These are phyloP conservation scores for Corythaeola cristata DNA, from an alignment of 2,113 vertebrate species.

Conservation along the genomic window DNA sequence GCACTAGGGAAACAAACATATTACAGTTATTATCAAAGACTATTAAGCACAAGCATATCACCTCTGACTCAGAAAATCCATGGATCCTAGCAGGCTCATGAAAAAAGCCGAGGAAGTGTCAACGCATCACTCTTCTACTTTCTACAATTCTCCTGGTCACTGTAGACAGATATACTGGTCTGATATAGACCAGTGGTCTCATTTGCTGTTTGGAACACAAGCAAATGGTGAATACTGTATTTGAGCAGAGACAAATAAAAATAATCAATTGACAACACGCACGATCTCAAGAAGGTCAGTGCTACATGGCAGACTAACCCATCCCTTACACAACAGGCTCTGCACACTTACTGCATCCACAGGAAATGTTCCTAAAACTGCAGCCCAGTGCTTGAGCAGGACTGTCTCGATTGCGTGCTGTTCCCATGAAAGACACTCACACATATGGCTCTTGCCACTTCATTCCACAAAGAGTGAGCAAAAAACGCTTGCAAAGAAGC, in stretches of 20 bases:
- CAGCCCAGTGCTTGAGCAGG: neutral
- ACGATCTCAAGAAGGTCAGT: neutral
- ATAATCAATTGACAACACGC: neutral
- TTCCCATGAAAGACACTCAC: neutral
- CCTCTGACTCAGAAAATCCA: neutral
- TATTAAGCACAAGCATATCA: neutral
- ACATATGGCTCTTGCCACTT: rapidly evolving
- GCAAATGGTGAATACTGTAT: neutral
- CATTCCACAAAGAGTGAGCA: neutral
- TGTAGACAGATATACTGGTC: neutral
- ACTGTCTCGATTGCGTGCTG: rapidly evolving
- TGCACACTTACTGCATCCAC: neutral
- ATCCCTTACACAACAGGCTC: rapidly evolving
- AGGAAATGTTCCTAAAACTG: neutral
- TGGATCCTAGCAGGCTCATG: neutral
- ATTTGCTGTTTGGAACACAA: neutral
- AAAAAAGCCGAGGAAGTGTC: neutral
- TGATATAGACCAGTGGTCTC: neutral
- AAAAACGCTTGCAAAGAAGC: neutral
- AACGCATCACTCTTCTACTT: neutral
- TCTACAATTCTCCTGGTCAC: neutral
- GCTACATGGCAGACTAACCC: neutral
- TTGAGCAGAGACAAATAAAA: neutral
- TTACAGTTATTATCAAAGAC: neutral
- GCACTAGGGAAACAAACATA: neutral